Conservation (phyloP, 2,113 vertebrate genomes). For the Heterocephalus glaber region DNA sequence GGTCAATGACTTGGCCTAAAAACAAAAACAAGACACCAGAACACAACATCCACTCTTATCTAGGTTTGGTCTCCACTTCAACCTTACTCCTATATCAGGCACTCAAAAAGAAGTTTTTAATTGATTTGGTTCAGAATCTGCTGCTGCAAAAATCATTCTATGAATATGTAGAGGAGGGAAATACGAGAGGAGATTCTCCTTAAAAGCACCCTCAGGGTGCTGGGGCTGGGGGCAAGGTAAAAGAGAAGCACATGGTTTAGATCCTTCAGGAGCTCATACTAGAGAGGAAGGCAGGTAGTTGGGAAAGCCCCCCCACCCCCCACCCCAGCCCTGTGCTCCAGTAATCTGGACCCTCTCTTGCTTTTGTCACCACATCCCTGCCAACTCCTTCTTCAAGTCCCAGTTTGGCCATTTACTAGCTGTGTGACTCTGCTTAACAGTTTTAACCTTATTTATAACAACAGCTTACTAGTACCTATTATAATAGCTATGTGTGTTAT, state of each 20-base stretch:
- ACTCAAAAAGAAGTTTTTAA: constrained; percentile 35
- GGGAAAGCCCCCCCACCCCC: background rate
- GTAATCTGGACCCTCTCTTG: background rate
- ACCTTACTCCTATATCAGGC: background rate
- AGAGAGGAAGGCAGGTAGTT: background rate
- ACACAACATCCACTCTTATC: background rate
- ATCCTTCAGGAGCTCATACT: background rate
- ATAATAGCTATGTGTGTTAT: background rate
- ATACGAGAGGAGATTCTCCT: background rate
- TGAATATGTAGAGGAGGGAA: constrained; percentile 25
- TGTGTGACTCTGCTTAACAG: background rate
- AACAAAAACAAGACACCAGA: constrained; percentile 46
- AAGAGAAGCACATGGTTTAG: background rate
- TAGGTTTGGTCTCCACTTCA: background rate
- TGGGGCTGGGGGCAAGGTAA: background rate
- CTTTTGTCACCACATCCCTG: background rate
- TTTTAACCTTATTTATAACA: constrained; percentile 40
- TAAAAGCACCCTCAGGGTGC: background rate
- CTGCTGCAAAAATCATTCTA: constrained; percentile 25
- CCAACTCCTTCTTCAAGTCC: background rate
- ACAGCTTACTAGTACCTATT: background rate
- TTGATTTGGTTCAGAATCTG: constrained; percentile 27
- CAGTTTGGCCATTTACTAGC: background rate
- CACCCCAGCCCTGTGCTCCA: no score
- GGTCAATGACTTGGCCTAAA: background rate